phyloP scores from a whole-genome alignment of 2,113 vertebrate species.

The Chunga burmeisteri region DNA sequence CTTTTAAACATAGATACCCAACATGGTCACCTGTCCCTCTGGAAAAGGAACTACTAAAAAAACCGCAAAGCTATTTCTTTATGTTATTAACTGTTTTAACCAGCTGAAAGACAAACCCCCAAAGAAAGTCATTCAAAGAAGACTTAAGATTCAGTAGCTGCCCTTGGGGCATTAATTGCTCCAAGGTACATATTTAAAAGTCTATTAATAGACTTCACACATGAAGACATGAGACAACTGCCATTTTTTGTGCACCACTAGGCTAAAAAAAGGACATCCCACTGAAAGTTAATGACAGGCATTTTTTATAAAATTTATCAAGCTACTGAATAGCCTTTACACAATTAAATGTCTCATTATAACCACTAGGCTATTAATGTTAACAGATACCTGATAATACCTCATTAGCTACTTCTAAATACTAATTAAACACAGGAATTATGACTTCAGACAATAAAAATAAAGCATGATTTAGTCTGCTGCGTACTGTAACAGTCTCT shows the following conservation, averaged over 20 bases:
- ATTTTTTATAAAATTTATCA: background rate
- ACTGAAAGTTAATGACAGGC: background rate
- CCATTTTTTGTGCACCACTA: constrained; percentile 9
- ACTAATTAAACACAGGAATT: constrained; percentile 1
- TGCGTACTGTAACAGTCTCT: background rate
- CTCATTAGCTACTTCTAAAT: background rate
- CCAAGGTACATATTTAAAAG: constrained; percentile 32
- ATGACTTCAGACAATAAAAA: background rate
- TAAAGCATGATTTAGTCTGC: background rate
- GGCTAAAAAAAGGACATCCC: constrained; percentile 7
- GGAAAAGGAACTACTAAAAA: background rate
- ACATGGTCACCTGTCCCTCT: background rate
- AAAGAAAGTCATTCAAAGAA: background rate
- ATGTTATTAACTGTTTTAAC: background rate
- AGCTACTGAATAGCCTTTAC: constrained; percentile 3
- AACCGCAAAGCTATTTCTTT: background rate
- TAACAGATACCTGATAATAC: background rate
- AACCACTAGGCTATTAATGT: background rate
- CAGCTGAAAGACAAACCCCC: background rate
- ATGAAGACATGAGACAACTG: constrained; percentile 5
- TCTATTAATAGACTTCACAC: constrained; percentile 37
- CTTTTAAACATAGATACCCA: background rate
- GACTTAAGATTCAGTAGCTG: background rate
- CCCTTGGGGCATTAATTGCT: background rate
- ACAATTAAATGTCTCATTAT: background rate